Conservation (phyloP, 2,113 vertebrate genomes). For the Otocyon megalotis region DNA sequence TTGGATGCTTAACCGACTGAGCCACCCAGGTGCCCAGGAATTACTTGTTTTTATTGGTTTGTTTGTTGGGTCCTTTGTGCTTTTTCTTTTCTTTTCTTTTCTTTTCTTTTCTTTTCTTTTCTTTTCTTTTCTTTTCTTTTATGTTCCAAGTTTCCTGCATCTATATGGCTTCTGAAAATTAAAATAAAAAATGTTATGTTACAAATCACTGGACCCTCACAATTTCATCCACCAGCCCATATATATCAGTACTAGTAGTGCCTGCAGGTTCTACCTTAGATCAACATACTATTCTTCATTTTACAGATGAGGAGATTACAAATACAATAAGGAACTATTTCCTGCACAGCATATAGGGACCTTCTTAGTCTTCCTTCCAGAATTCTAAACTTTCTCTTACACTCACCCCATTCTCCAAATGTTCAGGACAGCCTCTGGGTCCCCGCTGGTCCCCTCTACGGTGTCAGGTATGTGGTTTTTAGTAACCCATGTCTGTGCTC, state of each 20-base stretch:
- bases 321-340: neutral
- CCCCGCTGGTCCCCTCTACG: neutral
- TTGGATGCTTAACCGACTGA: neutral
- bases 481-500: neutral
- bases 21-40: neutral
- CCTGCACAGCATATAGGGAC: neutral
- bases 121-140: no score
- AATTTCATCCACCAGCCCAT: neutral
- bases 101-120: no score
- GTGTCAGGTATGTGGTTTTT: neutral
- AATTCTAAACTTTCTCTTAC: neutral
- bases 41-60: slow-evolving; percentile 18
- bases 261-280: neutral
- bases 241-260: neutral
- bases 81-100: neutral
- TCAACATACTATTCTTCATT: neutral
- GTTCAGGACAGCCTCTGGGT: neutral
- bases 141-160: neutral
- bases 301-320: neutral
- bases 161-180: neutral
- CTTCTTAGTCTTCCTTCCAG: neutral
- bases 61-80: neutral
- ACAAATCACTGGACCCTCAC: neutral
- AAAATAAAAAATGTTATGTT: neutral
- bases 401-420: neutral